Evolutionary conservation across 2,113 vertebrate genomes (phyloP), one percentile per base, ranked within the genome.

Genomic region (Varanus komodoensis): DNA sequence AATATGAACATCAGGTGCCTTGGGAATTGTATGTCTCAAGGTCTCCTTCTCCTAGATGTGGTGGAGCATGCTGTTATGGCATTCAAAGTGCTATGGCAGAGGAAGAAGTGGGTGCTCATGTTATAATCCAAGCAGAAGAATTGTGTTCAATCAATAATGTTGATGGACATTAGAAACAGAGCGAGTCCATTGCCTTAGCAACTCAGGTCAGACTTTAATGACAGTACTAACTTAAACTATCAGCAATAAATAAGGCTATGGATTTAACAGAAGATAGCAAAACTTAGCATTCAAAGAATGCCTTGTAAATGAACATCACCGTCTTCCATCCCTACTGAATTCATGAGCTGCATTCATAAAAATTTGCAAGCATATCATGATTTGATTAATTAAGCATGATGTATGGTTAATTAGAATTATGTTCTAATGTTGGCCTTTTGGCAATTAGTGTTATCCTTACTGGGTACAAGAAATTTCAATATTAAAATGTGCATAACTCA

Each of bases 321-420:
- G 52, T 32, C 23, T 77, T 91, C 86, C 78, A 50, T 32, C 80
- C 69, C n/a, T 84, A 52, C 19, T 91, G 57, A 82, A n/a, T 77
- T 71, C 64, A 38, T 44, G 81, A 83, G 86, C 48, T 69, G 38
- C 57, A 54, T 91, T 82, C 48, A 78, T 87, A 78, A 87, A 48
- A 77, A 84, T 87, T 79, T 87, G 82, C n/a, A 78, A 69, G 61
- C 80, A 54, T 87, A 84, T 87, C 73, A 77, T 87, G 90, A 84
- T 84, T 91, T 87, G 86, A 68, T 91, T 91, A 91, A 91, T 91
- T 87, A 91, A 91, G 90, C 44, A 91, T 84, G 86, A 87, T 87
- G 44, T 78, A 69, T 87, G 50, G 48, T 87, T 91, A 91, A 91
- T 91, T 83, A 91, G 81, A 87, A 88, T 69, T 88, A 91, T 87